Evolutionary conservation across 1,140 invertebrate species (phyloP), one percentile per base, ranked within the genome.

Genomic region (Temnothorax nylanderi): DNA sequence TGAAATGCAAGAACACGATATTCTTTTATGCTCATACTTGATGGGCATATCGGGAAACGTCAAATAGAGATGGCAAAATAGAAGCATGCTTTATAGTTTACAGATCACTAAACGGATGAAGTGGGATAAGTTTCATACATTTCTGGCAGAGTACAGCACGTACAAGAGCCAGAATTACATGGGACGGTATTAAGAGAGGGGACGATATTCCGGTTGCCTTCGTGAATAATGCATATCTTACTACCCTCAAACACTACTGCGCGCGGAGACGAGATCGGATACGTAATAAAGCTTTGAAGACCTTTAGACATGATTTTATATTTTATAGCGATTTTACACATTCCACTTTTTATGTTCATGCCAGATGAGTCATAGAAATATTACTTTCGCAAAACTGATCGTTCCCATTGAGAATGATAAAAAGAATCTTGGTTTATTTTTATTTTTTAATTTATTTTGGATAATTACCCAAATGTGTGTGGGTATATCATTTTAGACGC

Each of bases 221-320:
- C 41, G 54, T 84, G 80, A 75, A 84, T 84, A 84, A 84, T 84
- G 54, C 69, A 84, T 75, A 75, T 62, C 69, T 75, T 49, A 60
- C 80, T 75, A 60, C 58, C 26, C 69, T 47, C 69, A 56, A 75
- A 84, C 41, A 84, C n/a, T 74, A 75, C 56, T 56, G n/a, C n/a
- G 62, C 62, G 41, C 13, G n/a, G 26, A 18, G 32, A 32, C 26
- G 58, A 84, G 80, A 84, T 84, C 80, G 32, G 80, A 84, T 75
- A 49, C n/a, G 71, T 84, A 75, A 80, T 84, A 75, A 62, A 82
- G 54, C 80, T 74, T 74, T 47, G 54, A 82, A 49, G 80, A 84
- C 56, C 18, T 75, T 75, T 49, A 75, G 32, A 84, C 75, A 37
- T 74, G 41, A 84, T 62, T 84, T 84, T 47, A 75, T 84, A 74